Conservation (phyloP, 1,140 invertebrate genomes). For the Heliconius hermathena region DNA sequence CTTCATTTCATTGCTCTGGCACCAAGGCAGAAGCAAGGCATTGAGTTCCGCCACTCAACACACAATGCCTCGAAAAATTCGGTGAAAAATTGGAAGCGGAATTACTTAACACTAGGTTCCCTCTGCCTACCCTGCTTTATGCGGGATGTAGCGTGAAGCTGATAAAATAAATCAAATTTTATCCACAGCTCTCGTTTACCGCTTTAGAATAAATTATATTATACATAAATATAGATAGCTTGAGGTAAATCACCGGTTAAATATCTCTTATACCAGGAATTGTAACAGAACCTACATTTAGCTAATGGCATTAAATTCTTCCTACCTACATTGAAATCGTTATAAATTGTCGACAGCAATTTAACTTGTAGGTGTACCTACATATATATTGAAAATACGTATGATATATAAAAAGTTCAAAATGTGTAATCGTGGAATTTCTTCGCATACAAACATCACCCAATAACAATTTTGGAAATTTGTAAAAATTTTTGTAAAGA, state of each 20-base stretch:
- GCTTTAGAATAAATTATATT: not conserved
- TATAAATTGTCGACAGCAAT: not conserved
- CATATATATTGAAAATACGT: not conserved
- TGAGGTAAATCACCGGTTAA: not conserved
- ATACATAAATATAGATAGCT: conserved; percentile 8
- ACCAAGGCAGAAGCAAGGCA: not conserved
- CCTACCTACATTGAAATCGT: not conserved
- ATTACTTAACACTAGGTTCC: not conserved
- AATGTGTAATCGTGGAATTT: no score
- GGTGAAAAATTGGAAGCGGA: not conserved
- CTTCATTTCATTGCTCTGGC: not conserved
- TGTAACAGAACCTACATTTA: not conserved
- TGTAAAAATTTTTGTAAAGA: no score
- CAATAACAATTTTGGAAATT: no score
- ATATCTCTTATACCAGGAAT: not conserved
- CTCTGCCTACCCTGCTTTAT: no score
- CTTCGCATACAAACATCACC: no score
- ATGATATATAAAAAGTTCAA: not conserved
- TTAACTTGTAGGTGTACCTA: not conserved
- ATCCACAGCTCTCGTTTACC: conserved; percentile 20
- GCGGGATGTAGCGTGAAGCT: no score
- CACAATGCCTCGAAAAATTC: not conserved
- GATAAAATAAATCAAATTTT: not conserved
- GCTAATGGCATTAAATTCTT: not conserved
- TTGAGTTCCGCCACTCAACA: not conserved